These are phyloP conservation scores for Abrostola triplasia DNA, from an alignment of 2,888 invertebrate genomes.

Conservation along the genomic window DNA sequence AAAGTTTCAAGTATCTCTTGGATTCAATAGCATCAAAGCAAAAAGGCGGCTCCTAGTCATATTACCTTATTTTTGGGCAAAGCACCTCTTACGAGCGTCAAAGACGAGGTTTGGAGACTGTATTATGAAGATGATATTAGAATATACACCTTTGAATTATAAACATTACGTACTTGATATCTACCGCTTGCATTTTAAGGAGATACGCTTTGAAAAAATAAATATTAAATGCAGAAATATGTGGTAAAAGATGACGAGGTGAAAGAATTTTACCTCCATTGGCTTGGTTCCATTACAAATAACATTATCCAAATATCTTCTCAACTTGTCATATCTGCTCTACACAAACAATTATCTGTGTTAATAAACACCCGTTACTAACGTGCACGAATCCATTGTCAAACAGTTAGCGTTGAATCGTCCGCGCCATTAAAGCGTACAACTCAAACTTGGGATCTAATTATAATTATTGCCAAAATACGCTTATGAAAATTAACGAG, in stretches of 20 bases:
- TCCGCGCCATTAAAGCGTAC: neutral
- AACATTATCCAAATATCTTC: neutral
- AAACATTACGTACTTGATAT: neutral
- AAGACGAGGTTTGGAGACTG: slow-evolving; percentile 2
- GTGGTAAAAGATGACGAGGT: too few relatives aligned
- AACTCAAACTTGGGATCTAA: slow-evolving; percentile 7
- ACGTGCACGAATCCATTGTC: slow-evolving; percentile 1
- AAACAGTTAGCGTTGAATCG: slow-evolving; percentile 1
- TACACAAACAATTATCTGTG: slow-evolving; percentile 9
- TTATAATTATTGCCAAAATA: slow-evolving; percentile 11
- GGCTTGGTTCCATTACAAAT: neutral
- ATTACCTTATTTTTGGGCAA: slow-evolving; percentile 4
- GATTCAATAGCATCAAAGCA: slow-evolving; percentile 3
- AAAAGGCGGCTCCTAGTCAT: slow-evolving; percentile 1
- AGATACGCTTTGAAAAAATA: too few relatives aligned
- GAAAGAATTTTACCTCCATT: too few relatives aligned
- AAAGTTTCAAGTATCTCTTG: neutral
- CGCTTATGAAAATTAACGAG: slow-evolving; percentile 26
- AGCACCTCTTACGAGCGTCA: slow-evolving; percentile 1
- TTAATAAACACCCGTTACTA: slow-evolving; percentile 1
- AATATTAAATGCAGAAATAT: too few relatives aligned
- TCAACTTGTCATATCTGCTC: neutral
- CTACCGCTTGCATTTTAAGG: neutral
- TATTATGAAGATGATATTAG: slow-evolving; percentile 1
- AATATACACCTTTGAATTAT: slow-evolving; percentile 3